Evolutionary conservation across 2,888 invertebrate species (phyloP), one percentile per base, ranked within the genome.

Genomic region (Xestia c-nigrum): DNA sequence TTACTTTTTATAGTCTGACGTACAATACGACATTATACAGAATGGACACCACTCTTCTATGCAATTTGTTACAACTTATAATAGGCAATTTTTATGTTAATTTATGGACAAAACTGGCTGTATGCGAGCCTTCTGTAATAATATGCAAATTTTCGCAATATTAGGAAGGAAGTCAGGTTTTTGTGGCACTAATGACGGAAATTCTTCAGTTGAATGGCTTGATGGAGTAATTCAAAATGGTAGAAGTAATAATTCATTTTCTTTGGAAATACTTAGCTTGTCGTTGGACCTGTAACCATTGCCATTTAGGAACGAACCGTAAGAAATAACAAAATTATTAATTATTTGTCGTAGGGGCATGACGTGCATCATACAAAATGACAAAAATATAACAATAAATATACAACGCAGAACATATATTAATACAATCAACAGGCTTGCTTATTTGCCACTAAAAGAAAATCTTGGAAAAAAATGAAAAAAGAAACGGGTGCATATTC

Each of bases 1-100:
- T 79, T 67, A 64, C 63, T 82, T 83, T 80, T 85, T 85, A 81
- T 76, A 69, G 59, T 40, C 66, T 79, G 80, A 78, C 76, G 78
- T 74, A 83, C 73, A 73, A 70, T 47, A 74, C 64, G 64, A 31
- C 52, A 61, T 47, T 52, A 70, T 16, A 70, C 55, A 38, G 40
- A 67, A 61, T 72, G 47, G 31, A 40, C 68, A 66, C 43, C 63
- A 46, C 64, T 78, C 67, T 40, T 24, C 70, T 68, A 79, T 73
- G 80, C 70, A 61, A 63, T 73, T 79, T 79, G 61, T 75, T 71
- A 59, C 46, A 46, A 61, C 16, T 66, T 14, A n/a, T 72, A 74
- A 65, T 63, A 43, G 52, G 38, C 72, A 64, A 67, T 83, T 75
- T 77, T 83, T 79, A 75, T 80, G 75, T 79, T 75, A 80, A 83